Conservation (phyloP, 2,888 invertebrate genomes). For the Cordilura impudica region DNA sequence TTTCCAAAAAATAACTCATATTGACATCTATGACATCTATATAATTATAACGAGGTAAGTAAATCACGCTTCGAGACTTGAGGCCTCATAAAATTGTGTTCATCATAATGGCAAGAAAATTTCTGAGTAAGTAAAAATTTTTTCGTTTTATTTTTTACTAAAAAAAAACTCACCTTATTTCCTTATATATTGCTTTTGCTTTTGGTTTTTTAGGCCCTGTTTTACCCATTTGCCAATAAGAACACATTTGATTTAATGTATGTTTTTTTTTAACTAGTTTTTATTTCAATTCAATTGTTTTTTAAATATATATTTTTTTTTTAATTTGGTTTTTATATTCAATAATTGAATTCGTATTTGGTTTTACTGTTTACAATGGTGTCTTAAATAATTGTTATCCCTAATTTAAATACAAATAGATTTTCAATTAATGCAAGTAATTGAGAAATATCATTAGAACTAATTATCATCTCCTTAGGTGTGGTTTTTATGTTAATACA, state of each 20-base stretch:
- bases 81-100: no score
- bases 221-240: neutral
- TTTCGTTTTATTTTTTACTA: no score
- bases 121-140: no score
- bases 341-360: constrained; percentile 53
- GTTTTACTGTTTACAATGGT: constrained; percentile 34
- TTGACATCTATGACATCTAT: no score
- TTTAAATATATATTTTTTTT: constrained; percentile 22
- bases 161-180: no score
- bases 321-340: constrained; percentile 44
- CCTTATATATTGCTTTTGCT: no score
- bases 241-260: neutral
- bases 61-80: no score
- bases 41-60: no score
- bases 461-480: constrained; percentile 4
- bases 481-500: constrained; percentile 18
- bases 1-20: no score
- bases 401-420: constrained; percentile 60
- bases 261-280: constrained; percentile 56
- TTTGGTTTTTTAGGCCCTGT: no score
- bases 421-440: constrained; percentile 29
- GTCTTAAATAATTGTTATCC: constrained; percentile 53
- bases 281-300: constrained; percentile 61
- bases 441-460: constrained; percentile 45
- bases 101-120: no score